phyloP scores from a whole-genome alignment of 1,140 invertebrate species.

The Procambarus virginalis region DNA sequence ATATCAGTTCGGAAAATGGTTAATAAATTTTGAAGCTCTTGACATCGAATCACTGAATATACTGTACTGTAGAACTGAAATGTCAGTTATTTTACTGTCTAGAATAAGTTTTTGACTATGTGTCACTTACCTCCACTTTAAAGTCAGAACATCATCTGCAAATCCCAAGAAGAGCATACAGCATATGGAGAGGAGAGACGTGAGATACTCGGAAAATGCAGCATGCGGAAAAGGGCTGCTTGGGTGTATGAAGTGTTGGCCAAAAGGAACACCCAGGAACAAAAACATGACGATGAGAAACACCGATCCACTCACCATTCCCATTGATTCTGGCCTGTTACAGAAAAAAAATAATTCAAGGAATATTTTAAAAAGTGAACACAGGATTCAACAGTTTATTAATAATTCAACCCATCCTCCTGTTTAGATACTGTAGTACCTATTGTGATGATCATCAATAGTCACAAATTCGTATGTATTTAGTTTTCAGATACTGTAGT shows the following conservation, averaged over 20 bases:
- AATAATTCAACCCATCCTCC: no score
- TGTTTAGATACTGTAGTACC: no score
- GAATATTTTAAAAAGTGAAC: not conserved
- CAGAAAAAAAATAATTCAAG: constrained; percentile 18
- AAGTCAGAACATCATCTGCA: constrained; percentile 97
- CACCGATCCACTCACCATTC: constrained; percentile 94
- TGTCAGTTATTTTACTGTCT: no score
- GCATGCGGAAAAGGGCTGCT: constrained; percentile 86
- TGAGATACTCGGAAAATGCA: constrained; percentile 94
- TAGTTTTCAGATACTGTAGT: no score
- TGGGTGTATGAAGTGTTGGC: constrained; percentile 80
- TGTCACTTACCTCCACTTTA: constrained; percentile 79
- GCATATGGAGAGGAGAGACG: constrained; percentile 95
- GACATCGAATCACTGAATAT: no score
- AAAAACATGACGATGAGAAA: constrained; percentile 95
- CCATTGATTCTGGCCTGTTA: constrained; percentile 94
- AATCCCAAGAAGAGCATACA: constrained; percentile 99
- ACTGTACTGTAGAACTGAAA: no score
- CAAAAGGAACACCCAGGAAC: constrained; percentile 97
- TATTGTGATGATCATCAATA: no score
- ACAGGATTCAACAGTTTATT: no score
- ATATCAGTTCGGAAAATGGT: no score
- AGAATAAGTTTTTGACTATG: no score
- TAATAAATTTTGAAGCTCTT: no score
- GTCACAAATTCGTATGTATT: no score